Percentiles rank a stretch among this genome's conserved stretches.
Conservation (phyloP, 2,888 invertebrate species). For the Octodonta nipae region DNA sequence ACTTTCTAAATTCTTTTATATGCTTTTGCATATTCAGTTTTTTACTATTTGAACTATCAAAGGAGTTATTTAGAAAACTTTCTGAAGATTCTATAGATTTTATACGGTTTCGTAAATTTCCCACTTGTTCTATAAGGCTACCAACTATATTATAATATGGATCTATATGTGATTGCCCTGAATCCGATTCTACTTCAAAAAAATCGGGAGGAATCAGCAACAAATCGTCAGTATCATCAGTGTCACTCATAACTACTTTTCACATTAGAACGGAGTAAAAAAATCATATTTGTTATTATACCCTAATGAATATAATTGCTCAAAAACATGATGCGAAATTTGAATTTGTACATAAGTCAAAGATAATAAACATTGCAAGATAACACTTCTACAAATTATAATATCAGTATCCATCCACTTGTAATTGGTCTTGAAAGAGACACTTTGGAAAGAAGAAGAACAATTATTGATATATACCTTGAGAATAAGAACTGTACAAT, state of each 20-base stretch:
- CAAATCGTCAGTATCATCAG: conserved; percentile 73
- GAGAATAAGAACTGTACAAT: too few species aligned
- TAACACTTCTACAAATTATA: too few species aligned
- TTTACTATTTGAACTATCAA: conserved; percentile 16
- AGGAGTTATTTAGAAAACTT: conserved; percentile 20
- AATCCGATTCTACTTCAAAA: conserved; percentile 46
- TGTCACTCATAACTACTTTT: conserved; percentile 63
- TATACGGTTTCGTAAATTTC: conserved; percentile 41
- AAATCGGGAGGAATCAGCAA: conserved; percentile 67
- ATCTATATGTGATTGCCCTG: conserved; percentile 28
- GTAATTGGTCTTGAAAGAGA: too few species aligned
- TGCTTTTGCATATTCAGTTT: conserved; percentile 11
- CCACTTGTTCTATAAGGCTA: conserved; percentile 49
- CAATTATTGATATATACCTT: too few species aligned
- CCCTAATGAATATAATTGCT: too few species aligned
- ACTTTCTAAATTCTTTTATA: conserved; percentile 18
- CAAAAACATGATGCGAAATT: too few species aligned
- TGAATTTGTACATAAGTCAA: too few species aligned
- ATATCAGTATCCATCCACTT: too few species aligned
- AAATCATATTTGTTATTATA: too few species aligned
- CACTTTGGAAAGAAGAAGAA: too few species aligned
- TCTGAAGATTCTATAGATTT: conserved; percentile 36
- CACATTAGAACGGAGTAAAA: too few species aligned
- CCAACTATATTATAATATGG: conserved; percentile 44
- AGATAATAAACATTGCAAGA: too few species aligned